Percentiles rank a stretch among this genome's conserved stretches.
Evolutionary conservation across 2,797 vertebrate genomes (phyloP).

Genomic region (Chelonia mydas): DNA sequence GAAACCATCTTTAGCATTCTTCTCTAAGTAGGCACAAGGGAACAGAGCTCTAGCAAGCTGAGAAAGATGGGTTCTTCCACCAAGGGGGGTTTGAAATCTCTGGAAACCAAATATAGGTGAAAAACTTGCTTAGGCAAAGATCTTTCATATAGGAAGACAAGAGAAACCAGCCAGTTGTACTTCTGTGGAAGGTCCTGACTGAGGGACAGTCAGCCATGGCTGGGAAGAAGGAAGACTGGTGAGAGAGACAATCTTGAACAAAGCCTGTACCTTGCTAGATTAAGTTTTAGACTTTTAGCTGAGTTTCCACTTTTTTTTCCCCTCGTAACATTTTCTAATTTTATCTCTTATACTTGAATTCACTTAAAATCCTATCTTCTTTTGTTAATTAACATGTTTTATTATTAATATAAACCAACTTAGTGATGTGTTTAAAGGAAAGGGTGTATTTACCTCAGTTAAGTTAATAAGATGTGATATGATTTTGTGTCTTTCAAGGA

Average conservation of each 20-base stretch:
- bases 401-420: background rate
- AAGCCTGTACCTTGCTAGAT: background rate
- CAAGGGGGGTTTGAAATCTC: background rate
- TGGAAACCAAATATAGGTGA: background rate
- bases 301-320: background rate
- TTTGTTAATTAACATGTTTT: background rate
- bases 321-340: background rate
- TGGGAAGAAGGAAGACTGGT: background rate
- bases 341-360: background rate
- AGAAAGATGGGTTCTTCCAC: background rate
- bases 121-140: background rate
- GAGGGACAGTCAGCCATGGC: background rate
- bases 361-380: background rate
- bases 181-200: background rate
- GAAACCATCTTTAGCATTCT: background rate
- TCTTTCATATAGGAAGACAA: background rate
- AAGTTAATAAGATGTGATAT: background rate
- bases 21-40: background rate
- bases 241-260: background rate
- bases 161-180: background rate
- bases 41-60: background rate
- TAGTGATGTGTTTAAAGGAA: background rate
- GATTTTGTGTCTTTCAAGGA: background rate
- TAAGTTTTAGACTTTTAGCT: background rate
- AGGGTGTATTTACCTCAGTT: background rate